Evolutionary conservation across 2,113 vertebrate species (phyloP).

Genomic region (Gymnorhina tibicen): DNA sequence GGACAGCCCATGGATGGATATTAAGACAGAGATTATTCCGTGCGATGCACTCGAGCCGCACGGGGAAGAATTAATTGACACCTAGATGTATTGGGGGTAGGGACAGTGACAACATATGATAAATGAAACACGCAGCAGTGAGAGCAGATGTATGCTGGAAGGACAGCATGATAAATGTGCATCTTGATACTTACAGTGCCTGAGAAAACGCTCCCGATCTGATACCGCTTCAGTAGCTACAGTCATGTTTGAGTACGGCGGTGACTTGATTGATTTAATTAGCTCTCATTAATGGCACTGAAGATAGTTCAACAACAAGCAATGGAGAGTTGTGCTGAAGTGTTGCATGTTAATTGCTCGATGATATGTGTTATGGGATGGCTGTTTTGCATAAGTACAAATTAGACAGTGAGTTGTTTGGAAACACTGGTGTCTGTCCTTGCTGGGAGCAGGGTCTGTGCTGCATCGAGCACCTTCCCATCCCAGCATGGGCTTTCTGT

Average conservation of each 20-base stretch:
- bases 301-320: constrained; percentile 26
- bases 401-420: constrained; percentile 42
- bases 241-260: neutral
- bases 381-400: constrained; percentile 41
- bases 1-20: neutral
- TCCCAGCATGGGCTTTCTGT: accelerated
- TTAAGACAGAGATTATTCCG: neutral
- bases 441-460: neutral
- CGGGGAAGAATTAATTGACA: constrained; percentile 1
- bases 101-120: neutral
- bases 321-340: constrained; percentile 20
- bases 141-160: constrained; percentile 37
- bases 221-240: neutral
- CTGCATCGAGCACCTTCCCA: neutral
- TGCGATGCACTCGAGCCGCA: neutral
- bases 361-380: constrained; percentile 28
- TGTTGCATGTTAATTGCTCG: constrained; percentile 44
- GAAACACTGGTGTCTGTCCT: constrained; percentile 1
- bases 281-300: constrained; percentile 54
- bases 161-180: constrained; percentile 34
- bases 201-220: neutral
- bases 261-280: constrained; percentile 67
- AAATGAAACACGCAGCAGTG: constrained; percentile 21
- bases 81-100: neutral
- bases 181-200: constrained; percentile 5